These are phyloP conservation scores for Acrobasis consociella DNA, from an alignment of 2,888 invertebrate species.

Conservation along the genomic window DNA sequence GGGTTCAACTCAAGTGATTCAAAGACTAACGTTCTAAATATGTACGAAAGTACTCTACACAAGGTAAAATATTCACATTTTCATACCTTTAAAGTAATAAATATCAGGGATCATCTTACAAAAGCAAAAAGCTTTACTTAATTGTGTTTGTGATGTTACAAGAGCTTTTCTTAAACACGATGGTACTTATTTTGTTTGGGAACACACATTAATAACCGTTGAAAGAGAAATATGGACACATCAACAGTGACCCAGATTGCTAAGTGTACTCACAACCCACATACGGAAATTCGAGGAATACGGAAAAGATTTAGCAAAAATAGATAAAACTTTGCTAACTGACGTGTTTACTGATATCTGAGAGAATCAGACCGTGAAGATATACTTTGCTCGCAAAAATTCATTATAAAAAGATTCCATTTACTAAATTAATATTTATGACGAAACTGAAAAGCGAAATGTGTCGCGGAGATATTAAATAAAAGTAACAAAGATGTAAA, in stretches of 20 bases:
- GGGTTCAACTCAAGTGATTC: no score
- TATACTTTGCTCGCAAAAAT: neutral
- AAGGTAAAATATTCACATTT: neutral
- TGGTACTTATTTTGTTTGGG: conserved; percentile 6
- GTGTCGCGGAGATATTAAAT: conserved; percentile 19
- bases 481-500: conserved; percentile 34
- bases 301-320: conserved; percentile 11
- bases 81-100: no score
- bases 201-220: conserved; percentile 17
- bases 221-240: conserved; percentile 20
- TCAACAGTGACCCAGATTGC: conserved; percentile 20
- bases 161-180: no score
- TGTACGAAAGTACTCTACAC: neutral
- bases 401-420: conserved; percentile 9
- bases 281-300: neutral
- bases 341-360: conserved; percentile 12
- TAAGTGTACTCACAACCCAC: conserved; percentile 20
- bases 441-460: conserved; percentile 12
- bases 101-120: neutral
- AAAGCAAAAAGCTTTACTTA: neutral
- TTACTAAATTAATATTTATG: conserved; percentile 20
- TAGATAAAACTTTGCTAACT: conserved; percentile 20
- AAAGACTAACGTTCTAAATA: no score
- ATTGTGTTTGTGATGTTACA: no score
- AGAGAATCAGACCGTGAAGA: neutral